phyloP scores from a whole-genome alignment of 2,888 invertebrate species.

The Meta bourneti region DNA sequence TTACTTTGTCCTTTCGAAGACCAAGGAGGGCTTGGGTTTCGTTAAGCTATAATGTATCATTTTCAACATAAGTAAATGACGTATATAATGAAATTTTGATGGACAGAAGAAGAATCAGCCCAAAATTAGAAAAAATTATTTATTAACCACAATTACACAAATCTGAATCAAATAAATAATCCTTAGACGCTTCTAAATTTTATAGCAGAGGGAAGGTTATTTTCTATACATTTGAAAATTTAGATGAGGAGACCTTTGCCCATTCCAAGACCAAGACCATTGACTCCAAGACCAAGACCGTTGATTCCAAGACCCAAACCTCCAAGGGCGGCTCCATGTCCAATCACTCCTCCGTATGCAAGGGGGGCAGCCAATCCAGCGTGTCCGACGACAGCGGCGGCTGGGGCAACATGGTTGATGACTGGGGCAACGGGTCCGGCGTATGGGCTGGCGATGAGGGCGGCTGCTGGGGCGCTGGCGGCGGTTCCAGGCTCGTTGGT shows the following conservation, averaged over 20 bases:
- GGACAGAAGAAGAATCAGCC: no score
- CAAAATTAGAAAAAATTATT: no score
- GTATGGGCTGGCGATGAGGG: background rate
- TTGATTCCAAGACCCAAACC: background rate
- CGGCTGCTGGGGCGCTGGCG: background rate
- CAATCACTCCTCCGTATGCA: background rate
- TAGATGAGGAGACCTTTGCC: background rate
- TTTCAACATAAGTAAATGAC: no score
- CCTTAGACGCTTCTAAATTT: no score
- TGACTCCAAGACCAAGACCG: slow-evolving; percentile 5
- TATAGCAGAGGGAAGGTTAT: background rate
- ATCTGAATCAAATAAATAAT: no score
- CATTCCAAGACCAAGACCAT: background rate
- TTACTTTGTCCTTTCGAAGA: no score
- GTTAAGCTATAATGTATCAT: no score
- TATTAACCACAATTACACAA: no score
- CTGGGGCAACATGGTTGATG: background rate
- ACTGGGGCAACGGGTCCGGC: background rate
- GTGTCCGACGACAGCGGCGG: background rate
- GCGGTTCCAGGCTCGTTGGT: background rate
- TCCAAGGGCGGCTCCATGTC: background rate
- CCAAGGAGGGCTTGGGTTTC: no score
- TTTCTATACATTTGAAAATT: background rate
- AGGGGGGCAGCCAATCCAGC: background rate
- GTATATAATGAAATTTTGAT: no score